Base-by-base conservation (phyloP, 2,888 invertebrate genomes). In the Drosophila flavopinicola region DNA sequence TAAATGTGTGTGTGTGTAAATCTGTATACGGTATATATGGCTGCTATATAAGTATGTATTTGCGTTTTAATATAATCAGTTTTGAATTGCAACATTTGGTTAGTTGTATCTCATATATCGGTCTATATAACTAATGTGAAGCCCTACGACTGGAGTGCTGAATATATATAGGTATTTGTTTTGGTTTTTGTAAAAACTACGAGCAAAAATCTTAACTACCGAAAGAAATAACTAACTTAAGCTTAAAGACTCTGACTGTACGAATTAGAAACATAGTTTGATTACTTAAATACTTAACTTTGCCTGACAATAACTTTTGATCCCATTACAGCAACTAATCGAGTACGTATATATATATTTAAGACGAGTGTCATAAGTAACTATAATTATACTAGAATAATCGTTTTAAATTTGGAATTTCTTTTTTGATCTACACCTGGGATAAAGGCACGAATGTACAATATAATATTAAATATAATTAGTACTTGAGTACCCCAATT, bases 361-460 rank as follows among this genome's bases (percentile, higher is more conserved):
- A 47, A 35, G 65, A 69, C 71, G 53, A 71, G 52, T 52, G 52
- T 66, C 59, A 7, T 24, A 35, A 65, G 29, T 64, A 56, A 48
- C 37, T 48, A 13, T 37, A 27, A 32, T 11, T 4, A 32, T 30
- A 2, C 44, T 44, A 44, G 20, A 38, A 44, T 57, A 20, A 10
- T 30, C 44, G 11, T 53, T 30, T 25, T 23, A n/a, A 20, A 57
- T 20, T 29, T 59, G 9, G 9, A 27, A 58, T 20, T 38, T 37
- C 1, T 6, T 4, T n/a, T 15, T 37, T 1, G 45, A 54, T 60
- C 58, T 57, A 57, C 44, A 32, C 33, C 25, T 54, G 59, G 65
- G 47, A 48, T 52, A 74, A 73, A 73, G 73, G 73, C 73, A 73
- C 72, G 65, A 69, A 73, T 74, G 75, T 73, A 74, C 68, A 73